Evolutionary conservation across 2,888 invertebrate genomes (phyloP).

Genomic region (Hydraecia micacea): DNA sequence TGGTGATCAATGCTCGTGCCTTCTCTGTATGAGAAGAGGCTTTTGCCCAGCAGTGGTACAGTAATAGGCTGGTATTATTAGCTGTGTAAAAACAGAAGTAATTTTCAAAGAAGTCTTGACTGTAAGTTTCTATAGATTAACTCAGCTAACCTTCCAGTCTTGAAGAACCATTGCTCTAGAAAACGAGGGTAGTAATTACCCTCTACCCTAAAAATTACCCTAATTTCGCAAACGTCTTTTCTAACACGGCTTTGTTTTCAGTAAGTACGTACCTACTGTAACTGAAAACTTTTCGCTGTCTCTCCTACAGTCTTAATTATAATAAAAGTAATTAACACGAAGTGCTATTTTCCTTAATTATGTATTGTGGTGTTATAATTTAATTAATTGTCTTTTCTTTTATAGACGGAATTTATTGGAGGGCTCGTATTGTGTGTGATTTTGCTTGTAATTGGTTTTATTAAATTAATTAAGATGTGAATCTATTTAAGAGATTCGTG

Average conservation of each 20-base stretch:
- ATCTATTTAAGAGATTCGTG: not conserved
- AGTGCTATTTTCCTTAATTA: conserved; percentile 54
- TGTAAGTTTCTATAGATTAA: not conserved
- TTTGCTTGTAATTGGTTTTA: conserved; percentile 1
- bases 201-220: conserved; percentile 27
- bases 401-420: not conserved
- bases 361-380: conserved; percentile 59
- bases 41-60: no score
- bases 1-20: no score
- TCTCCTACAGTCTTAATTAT: conserved; percentile 52
- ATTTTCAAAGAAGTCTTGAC: not conserved
- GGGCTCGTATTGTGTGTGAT: not conserved
- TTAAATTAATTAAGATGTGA: not conserved
- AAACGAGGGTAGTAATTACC: conserved; percentile 30
- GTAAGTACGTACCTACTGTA: conserved; percentile 33
- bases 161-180: conserved; percentile 12
- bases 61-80: no score
- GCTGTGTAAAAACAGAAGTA: not conserved
- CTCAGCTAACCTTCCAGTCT: not conserved
- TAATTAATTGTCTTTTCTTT: conserved; percentile 46
- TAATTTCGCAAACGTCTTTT: conserved; percentile 41
- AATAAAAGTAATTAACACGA: conserved; percentile 61
- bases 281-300: conserved; percentile 53
- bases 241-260: conserved; percentile 50
- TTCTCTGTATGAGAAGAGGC: no score